Evolutionary conservation across 2,888 invertebrate genomes (phyloP).

Genomic region (Metellina segmentata): DNA sequence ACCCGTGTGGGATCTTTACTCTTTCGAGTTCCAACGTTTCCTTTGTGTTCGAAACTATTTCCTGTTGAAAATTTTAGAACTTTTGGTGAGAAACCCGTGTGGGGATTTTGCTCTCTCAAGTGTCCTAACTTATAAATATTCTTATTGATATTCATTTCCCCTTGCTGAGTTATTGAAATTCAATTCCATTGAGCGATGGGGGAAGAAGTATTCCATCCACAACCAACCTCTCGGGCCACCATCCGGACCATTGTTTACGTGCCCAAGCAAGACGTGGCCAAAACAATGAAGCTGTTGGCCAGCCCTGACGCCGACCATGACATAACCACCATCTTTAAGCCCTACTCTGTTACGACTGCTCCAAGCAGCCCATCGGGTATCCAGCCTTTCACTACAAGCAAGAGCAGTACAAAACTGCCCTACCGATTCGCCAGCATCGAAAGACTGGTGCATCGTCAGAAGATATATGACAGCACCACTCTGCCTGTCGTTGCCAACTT

Average conservation of each 20-base stretch:
- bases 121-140: too few species aligned
- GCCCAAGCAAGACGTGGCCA: conserved; percentile 61
- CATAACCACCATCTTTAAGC: conserved; percentile 47
- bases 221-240: conserved; percentile 48
- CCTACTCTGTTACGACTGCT: conserved; percentile 67
- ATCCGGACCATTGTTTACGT: conserved; percentile 63
- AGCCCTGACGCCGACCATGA: conserved; percentile 4
- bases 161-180: too few species aligned
- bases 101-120: too few species aligned
- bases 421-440: conserved; percentile 90
- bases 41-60: too few species aligned
- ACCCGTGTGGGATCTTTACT: too few species aligned
- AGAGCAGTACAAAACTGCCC: conserved; percentile 79
- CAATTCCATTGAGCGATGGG: conserved; percentile 11
- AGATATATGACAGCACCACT: conserved; percentile 83
- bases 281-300: conserved; percentile 48
- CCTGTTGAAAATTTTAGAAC: too few species aligned
- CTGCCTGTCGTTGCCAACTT: conserved; percentile 67
- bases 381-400: neutral
- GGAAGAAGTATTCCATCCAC: conserved; percentile 49
- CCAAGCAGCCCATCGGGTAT: conserved; percentile 59
- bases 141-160: too few species aligned
- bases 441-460: conserved; percentile 89
- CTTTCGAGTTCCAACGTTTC: too few species aligned
- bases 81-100: too few species aligned